Conservation (phyloP, 2,113 vertebrate species). For the Leucopsar rothschildi region DNA sequence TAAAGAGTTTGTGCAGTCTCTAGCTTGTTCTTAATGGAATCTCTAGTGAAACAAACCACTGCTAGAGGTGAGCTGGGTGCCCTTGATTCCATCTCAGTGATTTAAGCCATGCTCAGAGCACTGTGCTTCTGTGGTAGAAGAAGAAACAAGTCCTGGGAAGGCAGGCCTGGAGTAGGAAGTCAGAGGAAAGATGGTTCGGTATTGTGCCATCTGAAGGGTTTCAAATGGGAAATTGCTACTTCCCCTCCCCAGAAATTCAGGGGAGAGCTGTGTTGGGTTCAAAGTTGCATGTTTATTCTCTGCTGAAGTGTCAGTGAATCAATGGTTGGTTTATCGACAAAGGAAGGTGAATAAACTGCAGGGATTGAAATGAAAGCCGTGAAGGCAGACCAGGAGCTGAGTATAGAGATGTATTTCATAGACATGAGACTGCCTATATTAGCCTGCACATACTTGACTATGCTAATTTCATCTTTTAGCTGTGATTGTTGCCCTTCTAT, state of each 20-base stretch:
- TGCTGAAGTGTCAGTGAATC: not conserved
- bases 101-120: not conserved
- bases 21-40: not conserved
- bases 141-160: not conserved
- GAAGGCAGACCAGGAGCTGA: not conserved
- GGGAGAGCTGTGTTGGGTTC: not conserved
- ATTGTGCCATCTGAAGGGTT: not conserved
- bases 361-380: not conserved
- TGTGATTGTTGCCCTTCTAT: not conserved
- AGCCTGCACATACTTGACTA: not conserved
- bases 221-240: not conserved
- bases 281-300: not conserved
- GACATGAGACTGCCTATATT: not conserved
- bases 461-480: not conserved
- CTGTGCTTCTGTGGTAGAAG: not conserved
- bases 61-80: not conserved
- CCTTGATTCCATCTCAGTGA: not conserved
- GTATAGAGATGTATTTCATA: not conserved
- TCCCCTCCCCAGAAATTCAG: not conserved
- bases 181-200: not conserved
- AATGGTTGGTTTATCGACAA: not conserved
- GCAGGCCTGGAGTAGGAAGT: not conserved
- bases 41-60: not conserved
- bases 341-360: not conserved
- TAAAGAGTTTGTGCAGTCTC: not conserved